A percentile compares a stretch with the other conserved stretches of the same genome.
phyloP scores from a whole-genome alignment of 2,113 vertebrate species.

The Laticauda laticaudata region DNA sequence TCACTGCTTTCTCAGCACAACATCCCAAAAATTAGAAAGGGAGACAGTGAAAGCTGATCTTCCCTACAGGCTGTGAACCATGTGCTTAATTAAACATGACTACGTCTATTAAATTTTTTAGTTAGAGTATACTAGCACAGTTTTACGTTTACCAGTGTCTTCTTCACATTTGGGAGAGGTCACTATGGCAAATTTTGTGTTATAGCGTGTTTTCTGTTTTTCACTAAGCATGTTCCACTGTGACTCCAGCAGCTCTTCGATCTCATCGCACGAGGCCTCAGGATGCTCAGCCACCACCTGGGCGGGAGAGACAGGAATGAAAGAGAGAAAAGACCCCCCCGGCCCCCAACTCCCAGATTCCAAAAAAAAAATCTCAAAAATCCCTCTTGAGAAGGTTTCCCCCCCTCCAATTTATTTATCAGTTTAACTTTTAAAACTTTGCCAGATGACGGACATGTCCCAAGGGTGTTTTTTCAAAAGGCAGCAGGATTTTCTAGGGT shows the following conservation, averaged over 20 bases:
- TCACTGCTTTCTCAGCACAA: constrained; percentile 55
- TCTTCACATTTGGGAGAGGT: constrained; percentile 71
- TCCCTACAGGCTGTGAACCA: constrained; percentile 52
- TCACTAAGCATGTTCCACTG: constrained; percentile 80
- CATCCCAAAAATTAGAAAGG: constrained; percentile 55
- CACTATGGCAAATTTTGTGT: constrained; percentile 80
- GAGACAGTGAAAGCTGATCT: constrained; percentile 55
- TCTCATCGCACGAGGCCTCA: constrained; percentile 76
- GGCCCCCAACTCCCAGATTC: too few species aligned
- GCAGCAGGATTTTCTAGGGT: neutral
- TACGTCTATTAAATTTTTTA: constrained; percentile 50
- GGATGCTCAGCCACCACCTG: constrained; percentile 79
- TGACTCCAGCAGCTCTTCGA: constrained; percentile 78
- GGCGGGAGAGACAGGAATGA: constrained; percentile 11
- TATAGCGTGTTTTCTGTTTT: constrained; percentile 80
- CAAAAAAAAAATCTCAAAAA: too few species aligned
- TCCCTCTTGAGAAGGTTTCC: too few species aligned
- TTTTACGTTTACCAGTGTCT: constrained; percentile 73
- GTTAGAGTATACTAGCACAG: constrained; percentile 64
- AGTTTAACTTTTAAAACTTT: neutral
- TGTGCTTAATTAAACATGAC: constrained; percentile 53
- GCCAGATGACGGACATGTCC: neutral
- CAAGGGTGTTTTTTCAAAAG: neutral
- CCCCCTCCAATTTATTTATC: too few species aligned
- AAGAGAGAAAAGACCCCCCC: too few species aligned